These are phyloP conservation scores for Callimico goeldii DNA, from an alignment of 2,797 vertebrate genomes.

Conservation along the genomic window DNA sequence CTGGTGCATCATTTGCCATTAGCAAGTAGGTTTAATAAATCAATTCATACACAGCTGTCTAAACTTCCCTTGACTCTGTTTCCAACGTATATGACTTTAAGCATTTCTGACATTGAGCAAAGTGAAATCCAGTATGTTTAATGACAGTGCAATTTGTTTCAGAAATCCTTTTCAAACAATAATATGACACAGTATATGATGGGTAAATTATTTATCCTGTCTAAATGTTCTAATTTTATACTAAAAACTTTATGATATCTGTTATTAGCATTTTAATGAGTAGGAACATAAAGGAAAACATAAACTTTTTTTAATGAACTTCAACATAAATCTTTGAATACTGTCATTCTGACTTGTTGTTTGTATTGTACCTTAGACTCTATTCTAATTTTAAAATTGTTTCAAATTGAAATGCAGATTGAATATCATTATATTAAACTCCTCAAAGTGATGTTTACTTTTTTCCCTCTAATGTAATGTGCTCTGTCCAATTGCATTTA, in stretches of 20 bases:
- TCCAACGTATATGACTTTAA: neutral
- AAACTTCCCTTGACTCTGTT: neutral
- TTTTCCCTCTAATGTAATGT: neutral
- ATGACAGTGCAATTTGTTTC: neutral
- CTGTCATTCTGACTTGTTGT: neutral
- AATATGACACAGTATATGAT: neutral
- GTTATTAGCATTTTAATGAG: neutral
- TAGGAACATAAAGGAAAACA: neutral
- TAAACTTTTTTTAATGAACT: neutral
- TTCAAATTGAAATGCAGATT: neutral
- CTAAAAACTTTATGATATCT: neutral
- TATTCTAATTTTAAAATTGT: slow-evolving; percentile 35
- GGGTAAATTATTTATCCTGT: neutral
- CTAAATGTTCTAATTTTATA: neutral
- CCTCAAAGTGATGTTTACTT: neutral
- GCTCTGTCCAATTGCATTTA: neutral
- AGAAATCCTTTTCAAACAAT: slow-evolving; percentile 23
- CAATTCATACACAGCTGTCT: neutral
- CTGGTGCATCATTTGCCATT: neutral
- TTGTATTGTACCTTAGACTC: neutral
- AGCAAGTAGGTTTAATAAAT: neutral
- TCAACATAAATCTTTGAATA: neutral
- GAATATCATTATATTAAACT: neutral
- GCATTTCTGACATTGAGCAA: neutral
- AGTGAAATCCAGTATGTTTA: neutral